Conservation (phyloP, 1,140 invertebrate species). For the Temnothorax curvispinosus region DNA sequence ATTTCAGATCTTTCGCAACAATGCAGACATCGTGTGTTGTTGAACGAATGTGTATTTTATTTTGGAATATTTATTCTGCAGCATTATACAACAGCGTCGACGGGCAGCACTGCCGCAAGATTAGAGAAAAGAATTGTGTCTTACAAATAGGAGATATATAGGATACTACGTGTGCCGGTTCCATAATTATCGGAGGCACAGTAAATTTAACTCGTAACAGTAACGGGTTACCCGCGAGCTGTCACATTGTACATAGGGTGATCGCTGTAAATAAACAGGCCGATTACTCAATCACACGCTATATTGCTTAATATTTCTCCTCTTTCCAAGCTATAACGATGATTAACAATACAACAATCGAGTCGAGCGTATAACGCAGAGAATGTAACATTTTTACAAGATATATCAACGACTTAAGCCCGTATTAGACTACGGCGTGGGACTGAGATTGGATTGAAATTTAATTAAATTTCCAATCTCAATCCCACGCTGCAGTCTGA, state of each 20-base stretch:
- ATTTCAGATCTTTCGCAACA: constrained; percentile 70
- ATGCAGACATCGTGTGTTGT: constrained; percentile 58
- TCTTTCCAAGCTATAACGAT: not conserved
- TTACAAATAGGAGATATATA: constrained; percentile 56
- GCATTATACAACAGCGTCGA: constrained; percentile 53
- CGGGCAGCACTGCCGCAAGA: constrained; percentile 67
- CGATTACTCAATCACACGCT: constrained; percentile 64
- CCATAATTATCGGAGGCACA: constrained; percentile 41
- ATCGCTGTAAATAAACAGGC: constrained; percentile 71
- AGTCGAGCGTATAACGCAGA: not conserved
- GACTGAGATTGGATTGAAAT: no score
- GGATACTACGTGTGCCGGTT: constrained; percentile 18
- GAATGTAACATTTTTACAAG: not conserved
- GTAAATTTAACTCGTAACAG: constrained; percentile 50
- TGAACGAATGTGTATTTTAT: constrained; percentile 65
- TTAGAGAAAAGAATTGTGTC: constrained; percentile 56
- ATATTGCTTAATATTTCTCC: constrained; percentile 15
- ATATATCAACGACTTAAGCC: not conserved
- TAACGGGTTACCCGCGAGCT: constrained; percentile 65
- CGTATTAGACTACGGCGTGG: no score
- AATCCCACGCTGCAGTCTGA: no score
- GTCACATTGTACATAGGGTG: constrained; percentile 81
- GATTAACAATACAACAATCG: not conserved
- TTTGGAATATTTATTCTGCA: constrained; percentile 70
- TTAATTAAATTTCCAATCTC: no score